Evolutionary conservation across 2,113 vertebrate genomes (phyloP).

Genomic region (Rhodinocichla rosea): DNA sequence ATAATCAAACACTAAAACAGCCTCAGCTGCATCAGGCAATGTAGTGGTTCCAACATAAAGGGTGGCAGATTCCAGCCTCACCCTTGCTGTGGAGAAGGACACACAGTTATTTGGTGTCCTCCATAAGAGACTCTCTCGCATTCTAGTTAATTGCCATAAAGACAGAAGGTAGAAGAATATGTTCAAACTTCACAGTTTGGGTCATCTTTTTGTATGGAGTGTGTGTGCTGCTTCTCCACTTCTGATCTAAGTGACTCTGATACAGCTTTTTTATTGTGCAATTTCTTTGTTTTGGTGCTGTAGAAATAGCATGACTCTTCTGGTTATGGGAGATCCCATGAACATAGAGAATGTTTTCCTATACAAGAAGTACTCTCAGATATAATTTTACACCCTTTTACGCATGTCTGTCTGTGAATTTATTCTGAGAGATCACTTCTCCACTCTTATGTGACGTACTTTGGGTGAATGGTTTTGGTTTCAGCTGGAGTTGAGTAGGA

Average conservation of each 20-base stretch:
- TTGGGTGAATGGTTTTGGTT: neutral
- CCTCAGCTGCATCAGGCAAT: neutral
- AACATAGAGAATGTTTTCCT: neutral
- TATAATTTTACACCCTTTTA: neutral
- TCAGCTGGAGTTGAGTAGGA: neutral
- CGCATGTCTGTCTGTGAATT: neutral
- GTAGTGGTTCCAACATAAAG: rapidly evolving
- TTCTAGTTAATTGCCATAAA: neutral
- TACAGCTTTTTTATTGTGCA: neutral
- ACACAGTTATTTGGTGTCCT: neutral
- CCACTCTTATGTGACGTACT: rapidly evolving
- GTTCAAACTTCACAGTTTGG: neutral
- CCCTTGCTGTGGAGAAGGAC: neutral
- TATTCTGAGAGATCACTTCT: neutral
- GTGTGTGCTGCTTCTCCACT: neutral
- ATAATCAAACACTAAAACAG: neutral
- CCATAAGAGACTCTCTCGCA: rapidly evolving
- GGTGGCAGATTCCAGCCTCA: neutral
- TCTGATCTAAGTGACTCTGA: neutral
- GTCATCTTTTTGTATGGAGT: neutral
- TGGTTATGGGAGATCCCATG: neutral
- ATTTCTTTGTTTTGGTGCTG: neutral
- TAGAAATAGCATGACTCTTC: neutral
- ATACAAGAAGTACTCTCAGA: neutral
- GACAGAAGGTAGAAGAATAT: neutral